Percentiles rank a stretch among this genome's conserved stretches.
phyloP scores from a whole-genome alignment of 2,797 vertebrate genomes.

The Coregonus ussuriensis region DNA sequence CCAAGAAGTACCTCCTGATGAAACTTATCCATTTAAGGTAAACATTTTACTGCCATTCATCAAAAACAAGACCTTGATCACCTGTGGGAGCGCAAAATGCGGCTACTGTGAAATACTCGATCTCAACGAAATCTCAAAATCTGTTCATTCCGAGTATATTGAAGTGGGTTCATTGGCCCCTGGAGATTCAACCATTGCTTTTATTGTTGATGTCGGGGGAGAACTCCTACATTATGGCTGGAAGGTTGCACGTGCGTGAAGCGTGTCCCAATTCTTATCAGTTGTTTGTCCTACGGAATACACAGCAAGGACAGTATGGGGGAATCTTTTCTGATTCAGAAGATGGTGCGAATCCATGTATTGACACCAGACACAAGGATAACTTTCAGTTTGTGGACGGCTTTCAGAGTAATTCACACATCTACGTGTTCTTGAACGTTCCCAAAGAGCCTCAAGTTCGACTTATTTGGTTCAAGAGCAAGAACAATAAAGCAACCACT shows the following conservation, averaged over 20 bases:
- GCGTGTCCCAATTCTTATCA: too few species aligned
- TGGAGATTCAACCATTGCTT: constrained; percentile 39
- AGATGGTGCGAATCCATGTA: too few species aligned
- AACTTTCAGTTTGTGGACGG: too few species aligned
- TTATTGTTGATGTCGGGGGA: constrained; percentile 40
- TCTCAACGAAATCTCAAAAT: constrained; percentile 53
- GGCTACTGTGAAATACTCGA: constrained; percentile 69
- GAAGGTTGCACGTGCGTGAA: neutral
- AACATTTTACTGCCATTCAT: constrained; percentile 62
- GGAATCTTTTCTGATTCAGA: too few species aligned
- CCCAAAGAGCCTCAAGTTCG: constrained; percentile 9
- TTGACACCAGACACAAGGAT: too few species aligned
- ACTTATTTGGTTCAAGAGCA: constrained; percentile 51
- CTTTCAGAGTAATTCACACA: neutral
- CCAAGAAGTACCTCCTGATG: neutral
- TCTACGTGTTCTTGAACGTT: constrained; percentile 65
- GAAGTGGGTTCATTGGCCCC: constrained; percentile 14
- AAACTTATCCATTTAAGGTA: constrained; percentile 34
- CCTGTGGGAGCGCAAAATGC: constrained; percentile 50
- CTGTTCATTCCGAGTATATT: constrained; percentile 15
- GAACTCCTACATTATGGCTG: constrained; percentile 57
- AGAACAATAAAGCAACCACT: fast-evolving
- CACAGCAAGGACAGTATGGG: too few species aligned
- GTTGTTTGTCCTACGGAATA: too few species aligned
- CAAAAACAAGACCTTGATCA: constrained; percentile 43